These are phyloP conservation scores for Ceyx margarethae DNA, from an alignment of 2,113 vertebrate species.

Conservation along the genomic window DNA sequence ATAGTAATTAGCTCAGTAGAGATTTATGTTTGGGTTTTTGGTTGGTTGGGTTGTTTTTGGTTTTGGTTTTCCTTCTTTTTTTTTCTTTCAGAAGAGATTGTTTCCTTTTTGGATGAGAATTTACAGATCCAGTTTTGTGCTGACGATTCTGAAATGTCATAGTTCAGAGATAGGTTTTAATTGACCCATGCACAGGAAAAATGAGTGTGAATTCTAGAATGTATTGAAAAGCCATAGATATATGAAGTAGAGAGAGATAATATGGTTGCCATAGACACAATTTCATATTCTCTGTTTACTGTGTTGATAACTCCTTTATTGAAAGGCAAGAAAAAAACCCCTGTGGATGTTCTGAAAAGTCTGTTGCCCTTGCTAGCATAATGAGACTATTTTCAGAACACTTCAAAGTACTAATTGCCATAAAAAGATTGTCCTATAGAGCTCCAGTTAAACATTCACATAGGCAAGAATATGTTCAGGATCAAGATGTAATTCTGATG, in stretches of 20 bases:
- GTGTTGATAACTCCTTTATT: conserved; percentile 1
- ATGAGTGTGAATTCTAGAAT: neutral
- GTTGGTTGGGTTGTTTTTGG: no score
- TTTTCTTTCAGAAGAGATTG: neutral
- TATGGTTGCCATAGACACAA: conserved; percentile 54
- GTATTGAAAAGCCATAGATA: neutral
- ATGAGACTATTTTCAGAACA: neutral
- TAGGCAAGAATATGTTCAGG: neutral
- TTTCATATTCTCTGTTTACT: conserved; percentile 27
- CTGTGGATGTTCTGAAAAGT: neutral
- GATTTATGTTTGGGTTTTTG: no score
- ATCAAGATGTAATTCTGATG: conserved; percentile 8
- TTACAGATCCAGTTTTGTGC: neutral
- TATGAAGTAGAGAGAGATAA: neutral
- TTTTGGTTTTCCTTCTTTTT: neutral
- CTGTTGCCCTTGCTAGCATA: neutral
- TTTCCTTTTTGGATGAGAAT: neutral
- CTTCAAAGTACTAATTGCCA: neutral
- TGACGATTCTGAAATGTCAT: neutral
- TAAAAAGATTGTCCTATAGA: neutral
- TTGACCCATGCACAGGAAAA: neutral
- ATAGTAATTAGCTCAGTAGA: neutral
- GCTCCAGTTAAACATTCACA: conserved; percentile 10
- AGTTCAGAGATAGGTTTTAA: conserved; percentile 12
- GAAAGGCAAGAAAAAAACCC: neutral